Conservation (phyloP, 2,888 invertebrate genomes). For the Tipula lateralis region DNA sequence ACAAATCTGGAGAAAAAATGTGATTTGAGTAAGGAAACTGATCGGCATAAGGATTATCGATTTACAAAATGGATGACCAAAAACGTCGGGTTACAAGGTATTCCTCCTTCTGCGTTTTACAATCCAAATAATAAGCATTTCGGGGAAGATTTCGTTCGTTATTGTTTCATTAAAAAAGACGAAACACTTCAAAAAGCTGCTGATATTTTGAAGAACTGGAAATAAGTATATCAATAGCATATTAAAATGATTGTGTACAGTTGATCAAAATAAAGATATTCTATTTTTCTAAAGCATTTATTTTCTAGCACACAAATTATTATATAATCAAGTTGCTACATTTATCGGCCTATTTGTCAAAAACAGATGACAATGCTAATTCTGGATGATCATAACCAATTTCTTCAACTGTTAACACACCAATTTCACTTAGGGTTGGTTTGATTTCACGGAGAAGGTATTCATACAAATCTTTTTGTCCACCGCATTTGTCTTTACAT, state of each 20-base stretch:
- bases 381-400: constrained; percentile 97
- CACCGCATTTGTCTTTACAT: constrained; percentile 82
- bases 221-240: constrained; percentile 31
- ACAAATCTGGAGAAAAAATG: constrained; percentile 64
- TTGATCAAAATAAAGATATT: constrained; percentile 13
- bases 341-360: constrained; percentile 53
- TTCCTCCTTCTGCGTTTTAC: constrained; percentile 94
- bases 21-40: constrained; percentile 63
- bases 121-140: constrained; percentile 69
- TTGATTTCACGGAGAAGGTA: constrained; percentile 84
- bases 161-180: constrained; percentile 92
- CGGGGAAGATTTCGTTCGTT: constrained; percentile 81
- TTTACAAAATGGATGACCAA: constrained; percentile 96
- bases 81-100: constrained; percentile 85
- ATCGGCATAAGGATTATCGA: constrained; percentile 75
- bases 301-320: background rate
- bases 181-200: constrained; percentile 64
- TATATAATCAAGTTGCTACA: constrained; percentile 35
- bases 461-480: constrained; percentile 72
- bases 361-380: constrained; percentile 72
- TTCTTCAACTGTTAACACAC: constrained; percentile 90
- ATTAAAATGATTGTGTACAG: background rate
- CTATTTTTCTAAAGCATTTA: constrained; percentile 26
- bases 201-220: constrained; percentile 60
- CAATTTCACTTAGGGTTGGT: constrained; percentile 89